phyloP scores from a whole-genome alignment of 2,113 vertebrate species.

The Hippoglossus stenolepis region DNA sequence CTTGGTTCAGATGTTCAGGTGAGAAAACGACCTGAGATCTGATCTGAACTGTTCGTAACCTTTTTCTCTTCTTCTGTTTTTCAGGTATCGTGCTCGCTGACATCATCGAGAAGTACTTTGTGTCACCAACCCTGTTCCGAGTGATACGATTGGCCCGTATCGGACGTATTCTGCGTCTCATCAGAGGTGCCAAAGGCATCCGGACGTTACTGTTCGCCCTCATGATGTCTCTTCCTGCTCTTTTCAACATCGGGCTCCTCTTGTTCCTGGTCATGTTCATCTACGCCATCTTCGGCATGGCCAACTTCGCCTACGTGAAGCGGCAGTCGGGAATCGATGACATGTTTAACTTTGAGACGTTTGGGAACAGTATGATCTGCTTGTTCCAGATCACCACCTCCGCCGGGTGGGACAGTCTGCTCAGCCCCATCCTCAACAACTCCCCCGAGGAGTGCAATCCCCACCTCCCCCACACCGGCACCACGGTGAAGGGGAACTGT shows the following conservation, averaged over 20 bases:
- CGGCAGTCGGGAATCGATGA: conserved; percentile 92
- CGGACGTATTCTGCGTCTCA: conserved; percentile 93
- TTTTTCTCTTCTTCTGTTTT: conserved; percentile 2
- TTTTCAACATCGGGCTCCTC: conserved; percentile 97
- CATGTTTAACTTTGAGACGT: conserved; percentile 99
- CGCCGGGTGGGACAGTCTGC: conserved; percentile 96
- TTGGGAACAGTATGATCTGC: conserved; percentile 98
- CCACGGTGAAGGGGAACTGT: conserved; percentile 87
- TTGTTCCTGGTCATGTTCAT: conserved; percentile 99
- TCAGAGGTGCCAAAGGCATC: conserved; percentile 96
- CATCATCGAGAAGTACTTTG: conserved; percentile 99
- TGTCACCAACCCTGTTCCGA: conserved; percentile 95
- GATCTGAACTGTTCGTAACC: background rate
- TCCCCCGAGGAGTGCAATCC: conserved; percentile 92
- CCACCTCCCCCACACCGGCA: conserved; percentile 86
- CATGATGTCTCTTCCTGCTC: conserved; percentile 97
- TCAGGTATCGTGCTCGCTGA: conserved; percentile 95
- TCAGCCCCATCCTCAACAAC: conserved; percentile 95
- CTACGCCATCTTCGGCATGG: conserved; percentile 98
- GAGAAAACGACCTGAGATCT: too few species aligned
- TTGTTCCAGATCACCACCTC: conserved; percentile 98
- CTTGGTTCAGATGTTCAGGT: too few species aligned
- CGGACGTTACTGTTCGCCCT: conserved; percentile 96
- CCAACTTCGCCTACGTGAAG: conserved; percentile 97
- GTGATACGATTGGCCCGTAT: conserved; percentile 97